Base-by-base conservation (phyloP, 1,140 invertebrate species). In the Pteromalus puparum region DNA sequence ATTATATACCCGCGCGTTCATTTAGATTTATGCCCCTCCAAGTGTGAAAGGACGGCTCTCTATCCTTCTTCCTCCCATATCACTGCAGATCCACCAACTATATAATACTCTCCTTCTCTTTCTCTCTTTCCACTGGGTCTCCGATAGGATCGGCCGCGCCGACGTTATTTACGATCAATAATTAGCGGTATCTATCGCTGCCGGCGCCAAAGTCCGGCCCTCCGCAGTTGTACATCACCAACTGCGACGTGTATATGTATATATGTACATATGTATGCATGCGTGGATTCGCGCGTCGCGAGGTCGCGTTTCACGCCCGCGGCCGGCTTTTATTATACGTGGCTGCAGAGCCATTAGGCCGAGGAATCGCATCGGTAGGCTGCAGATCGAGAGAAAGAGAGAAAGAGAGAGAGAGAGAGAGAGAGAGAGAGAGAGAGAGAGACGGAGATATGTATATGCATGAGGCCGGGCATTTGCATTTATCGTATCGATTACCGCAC, bases 181-280 rank as follows among this genome's bases (percentile, higher is more conserved):
- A 93, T 93, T 93, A 93, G 92, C 89, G 91, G 92, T 93, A 93
- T 93, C 92, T 92, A 92, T 92, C 92, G 92, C 92, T 93, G 91
- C 91, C 91, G 92, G 92, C 91, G 89, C 91, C 90, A 90, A 72
- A 7, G 75, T 76, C 80, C 53, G 78, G 65, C 68, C 74, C 73
- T 61, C 61, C 65, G 18, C 67, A 26, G 21, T 61, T 61, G 18
- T 61, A 61, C 53, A 61, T 61, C 53, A 61, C 53, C 0, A 3
- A 61, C 15, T 61, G 18, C 21, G 15, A 53, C 21, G 18, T 53
- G 4, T 53, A 18, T 53, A 15, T 53, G 48, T 53, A 21, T 18
- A 15, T 53, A 15, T 53, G 0, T 53, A 18, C 5, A 53, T 5
- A 61, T 18, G n/a, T 61, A n/a, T 30, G 72, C n/a, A 7, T 65